Base-by-base conservation (phyloP, 2,888 invertebrate species). In the Clivina fossor region DNA sequence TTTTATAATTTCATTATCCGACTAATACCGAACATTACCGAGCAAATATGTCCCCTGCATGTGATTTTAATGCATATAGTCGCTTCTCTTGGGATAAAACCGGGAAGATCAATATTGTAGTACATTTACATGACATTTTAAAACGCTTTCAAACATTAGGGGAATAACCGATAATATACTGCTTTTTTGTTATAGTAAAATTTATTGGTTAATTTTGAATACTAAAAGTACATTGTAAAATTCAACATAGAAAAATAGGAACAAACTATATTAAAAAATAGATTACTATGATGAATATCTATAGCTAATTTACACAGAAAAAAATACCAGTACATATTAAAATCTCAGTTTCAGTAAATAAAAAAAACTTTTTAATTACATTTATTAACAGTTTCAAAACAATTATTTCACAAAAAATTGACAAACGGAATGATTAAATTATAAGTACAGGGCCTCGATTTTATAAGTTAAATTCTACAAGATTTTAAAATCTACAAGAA, bases 81-180 rank as follows among this genome's bases (percentile, higher is more conserved):
- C 61, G 65, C 62, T 68, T 69, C 70, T 68, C 65, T 60, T 55
- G 68, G 71, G 70, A 70, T 69, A 69, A 68, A 70, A 70, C 69
- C 69, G 68, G 68, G 67, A 70, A 69, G 68, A 71, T 71, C 70
- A 69, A 71, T 71, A 71, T 68, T 66, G 62, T 64, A 62, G 60
- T 61, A 60, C 63, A 66, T 65, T 57, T 59, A 61, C 55, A 58
- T 37, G 28, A 32, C 22, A 44, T 22, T 41, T 40, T 33, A 13
- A 38, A 50, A 54, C 51, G 54, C 32, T 40, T 48, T 56, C 9
- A 28, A 47, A 38, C 40, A 26, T 38, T 26, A 28, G 50, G 28
- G 38, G 40, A 50, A 50, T 30, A 40, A 40, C 40, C 40, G 28
- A 38, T 13, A 19, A 30, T 24, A 46, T 46, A 48, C 30, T 48